Percentiles rank a stretch among this genome's conserved stretches.
phyloP scores from a whole-genome alignment of 2,888 invertebrate species.

The Dendrolimus houi region DNA sequence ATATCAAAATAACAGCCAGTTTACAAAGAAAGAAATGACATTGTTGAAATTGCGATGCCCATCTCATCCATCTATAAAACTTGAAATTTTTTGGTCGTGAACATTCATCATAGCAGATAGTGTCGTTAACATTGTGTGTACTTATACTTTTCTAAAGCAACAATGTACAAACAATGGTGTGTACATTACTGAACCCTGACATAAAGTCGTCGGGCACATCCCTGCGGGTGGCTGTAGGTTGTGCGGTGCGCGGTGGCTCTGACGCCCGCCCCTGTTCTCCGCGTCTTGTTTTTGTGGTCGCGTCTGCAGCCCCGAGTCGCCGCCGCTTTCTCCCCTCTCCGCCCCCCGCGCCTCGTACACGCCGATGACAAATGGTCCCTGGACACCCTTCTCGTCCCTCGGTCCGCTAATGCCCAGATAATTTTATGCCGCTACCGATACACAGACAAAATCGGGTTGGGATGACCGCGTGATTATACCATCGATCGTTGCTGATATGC shows the following conservation, averaged over 20 bases:
- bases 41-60: neutral
- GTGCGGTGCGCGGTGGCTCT: constrained; percentile 41
- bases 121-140: constrained; percentile 11
- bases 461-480: constrained; percentile 66
- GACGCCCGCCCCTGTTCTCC: constrained; percentile 57
- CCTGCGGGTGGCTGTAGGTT: constrained; percentile 42
- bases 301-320: constrained; percentile 69
- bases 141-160: constrained; percentile 17
- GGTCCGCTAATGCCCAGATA: constrained; percentile 67
- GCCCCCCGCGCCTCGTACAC: constrained; percentile 32
- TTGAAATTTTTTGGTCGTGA: constrained; percentile 2
- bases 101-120: constrained; percentile 6
- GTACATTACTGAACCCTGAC: constrained; percentile 27
- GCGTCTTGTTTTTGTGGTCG: constrained; percentile 72
- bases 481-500: constrained; percentile 56
- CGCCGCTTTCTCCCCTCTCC: constrained; percentile 53
- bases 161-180: constrained; percentile 27
- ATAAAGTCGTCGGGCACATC: constrained; percentile 32
- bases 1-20: neutral
- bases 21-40: neutral
- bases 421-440: constrained; percentile 65
- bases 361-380: constrained; percentile 74
- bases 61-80: neutral
- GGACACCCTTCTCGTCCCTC: constrained; percentile 50
- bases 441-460: constrained; percentile 51